A percentile compares a stretch with the other conserved stretches of the same genome.
These are phyloP conservation scores for Onychomys arenicola DNA, from an alignment of 2,797 vertebrate species.

Conservation along the genomic window DNA sequence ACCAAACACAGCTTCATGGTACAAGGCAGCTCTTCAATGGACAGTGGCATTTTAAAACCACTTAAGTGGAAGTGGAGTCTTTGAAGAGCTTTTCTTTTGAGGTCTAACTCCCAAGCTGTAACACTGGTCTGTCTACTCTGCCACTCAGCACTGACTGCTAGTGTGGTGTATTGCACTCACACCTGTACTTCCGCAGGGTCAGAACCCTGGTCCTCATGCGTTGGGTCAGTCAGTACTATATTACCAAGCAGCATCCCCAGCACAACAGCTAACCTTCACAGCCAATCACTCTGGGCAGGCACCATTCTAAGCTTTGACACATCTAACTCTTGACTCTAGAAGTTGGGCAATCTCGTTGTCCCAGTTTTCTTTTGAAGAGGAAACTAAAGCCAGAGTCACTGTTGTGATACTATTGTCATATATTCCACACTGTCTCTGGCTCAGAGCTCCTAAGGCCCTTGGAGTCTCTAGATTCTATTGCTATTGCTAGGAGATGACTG, in stretches of 20 bases:
- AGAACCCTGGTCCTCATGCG: not conserved
- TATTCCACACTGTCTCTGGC: not conserved
- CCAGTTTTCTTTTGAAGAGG: not conserved
- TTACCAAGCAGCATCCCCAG: not conserved
- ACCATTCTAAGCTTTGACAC: not conserved
- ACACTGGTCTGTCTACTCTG: not conserved
- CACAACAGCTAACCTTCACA: not conserved
- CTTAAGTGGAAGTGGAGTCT: not conserved
- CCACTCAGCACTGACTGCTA: not conserved
- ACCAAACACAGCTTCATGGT: not conserved
- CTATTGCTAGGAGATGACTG: not conserved
- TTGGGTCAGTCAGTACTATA: not conserved
- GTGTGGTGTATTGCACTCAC: not conserved
- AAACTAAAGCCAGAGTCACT: constrained; percentile 11
- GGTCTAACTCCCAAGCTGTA: not conserved
- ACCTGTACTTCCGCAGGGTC: not conserved
- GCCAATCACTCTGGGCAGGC: not conserved
- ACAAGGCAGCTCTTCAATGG: not conserved
- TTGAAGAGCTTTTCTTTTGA: constrained; percentile 2
- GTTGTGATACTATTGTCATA: not conserved
- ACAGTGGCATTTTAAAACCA: not conserved
- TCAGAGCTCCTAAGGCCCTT: not conserved
- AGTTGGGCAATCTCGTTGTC: not conserved
- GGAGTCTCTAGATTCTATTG: not conserved
- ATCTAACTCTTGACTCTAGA: not conserved